These are phyloP conservation scores for Papilio helenus DNA, from an alignment of 1,140 invertebrate genomes.

Conservation along the genomic window DNA sequence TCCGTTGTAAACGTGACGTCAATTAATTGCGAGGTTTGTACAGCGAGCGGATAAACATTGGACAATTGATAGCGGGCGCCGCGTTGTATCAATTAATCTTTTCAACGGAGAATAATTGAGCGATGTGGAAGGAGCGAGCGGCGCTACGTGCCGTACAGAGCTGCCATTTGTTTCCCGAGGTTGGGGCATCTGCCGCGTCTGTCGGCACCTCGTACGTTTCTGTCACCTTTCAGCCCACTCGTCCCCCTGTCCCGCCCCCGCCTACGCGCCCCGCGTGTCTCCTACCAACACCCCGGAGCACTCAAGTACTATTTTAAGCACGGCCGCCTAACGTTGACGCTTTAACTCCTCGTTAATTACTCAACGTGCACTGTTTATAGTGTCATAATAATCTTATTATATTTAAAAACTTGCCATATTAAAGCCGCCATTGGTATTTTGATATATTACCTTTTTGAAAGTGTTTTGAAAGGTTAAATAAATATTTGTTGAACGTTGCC, in stretches of 20 bases:
- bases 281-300: slow-evolving; percentile 16
- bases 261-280: not conserved
- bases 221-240: slow-evolving; percentile 40
- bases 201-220: slow-evolving; percentile 42
- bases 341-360: slow-evolving; percentile 38
- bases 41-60: slow-evolving; percentile 12
- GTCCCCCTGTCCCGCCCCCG: not conserved
- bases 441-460: slow-evolving; percentile 16
- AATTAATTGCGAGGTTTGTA: slow-evolving; percentile 12
- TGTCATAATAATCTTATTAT: not conserved
- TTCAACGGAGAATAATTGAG: slow-evolving; percentile 27
- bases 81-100: slow-evolving; percentile 32
- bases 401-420: not conserved
- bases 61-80: slow-evolving; percentile 9
- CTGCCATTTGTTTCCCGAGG: slow-evolving; percentile 36
- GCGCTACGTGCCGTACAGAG: slow-evolving; percentile 11
- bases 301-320: slow-evolving; percentile 37
- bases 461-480: slow-evolving; percentile 16
- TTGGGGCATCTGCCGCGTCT: slow-evolving; percentile 34
- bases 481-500: slow-evolving; percentile 14
- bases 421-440: not conserved
- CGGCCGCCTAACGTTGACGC: slow-evolving; percentile 25
- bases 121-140: not conserved
- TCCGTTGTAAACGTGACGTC: not conserved
- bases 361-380: slow-evolving; percentile 34